Base-by-base conservation (phyloP, 2,113 vertebrate genomes). In the Syngnathus floridae region DNA sequence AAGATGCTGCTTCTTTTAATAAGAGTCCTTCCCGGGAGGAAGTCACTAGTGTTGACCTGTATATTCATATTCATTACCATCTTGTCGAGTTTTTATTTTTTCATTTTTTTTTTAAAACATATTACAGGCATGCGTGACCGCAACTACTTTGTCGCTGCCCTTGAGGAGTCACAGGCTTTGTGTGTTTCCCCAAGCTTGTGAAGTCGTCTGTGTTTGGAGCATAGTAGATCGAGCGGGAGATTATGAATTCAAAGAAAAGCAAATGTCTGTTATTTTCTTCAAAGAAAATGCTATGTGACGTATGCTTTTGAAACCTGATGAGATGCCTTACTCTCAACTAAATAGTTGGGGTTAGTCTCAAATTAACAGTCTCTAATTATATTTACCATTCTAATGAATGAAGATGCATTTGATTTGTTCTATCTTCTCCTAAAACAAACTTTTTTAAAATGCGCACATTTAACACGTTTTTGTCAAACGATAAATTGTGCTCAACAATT, bases 41-140 rank as follows among this genome's bases (percentile, higher is more conserved):
- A 26, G n/a, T 43, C n/a, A 26, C 64, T 1, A 26, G 31, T 14
- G 9, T 41, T 59, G 63, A 65, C 55, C 67, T 26, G 31, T 19
- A 16, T 46, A 21, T 16, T 43, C 5, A 51, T 43, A 62, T 57
- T 45, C 37, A 52, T 65, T 62, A 51, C 40, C 11, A 43, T 37
- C 52, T 40, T 21, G 37, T 37, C 26, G 22, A 16, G 58, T 37
- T 55, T 74, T 61, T 52, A 2, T 26, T 26, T 26, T 26, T 26
- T 74, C 57, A 2, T 26, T 26, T 26, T 22, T 22, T 22, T 22
- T n/a, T n/a, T n/a, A n/a, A 55, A 67, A 81, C 58, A 59, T 71
- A 85, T 85, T 83, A 77, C n/a, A 74, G 55, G 69, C 84, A 86
- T 76, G 80, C 40, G 11, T 79, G 80, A 85, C 86, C 80, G 82